These are phyloP conservation scores for Pantala flavescens DNA, from an alignment of 1,140 invertebrate species.

Conservation along the genomic window DNA sequence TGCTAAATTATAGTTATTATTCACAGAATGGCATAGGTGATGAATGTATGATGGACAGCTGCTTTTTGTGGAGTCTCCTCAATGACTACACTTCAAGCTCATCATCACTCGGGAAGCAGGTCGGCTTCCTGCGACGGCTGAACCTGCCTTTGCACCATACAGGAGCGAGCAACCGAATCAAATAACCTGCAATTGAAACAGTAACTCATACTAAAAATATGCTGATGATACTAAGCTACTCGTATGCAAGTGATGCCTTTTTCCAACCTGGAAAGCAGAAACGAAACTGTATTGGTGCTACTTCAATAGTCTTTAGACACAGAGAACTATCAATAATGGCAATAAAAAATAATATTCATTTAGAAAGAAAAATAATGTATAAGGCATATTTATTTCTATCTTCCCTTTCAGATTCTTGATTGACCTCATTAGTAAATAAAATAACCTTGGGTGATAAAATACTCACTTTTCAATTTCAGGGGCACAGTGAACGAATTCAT, in stretches of 20 bases:
- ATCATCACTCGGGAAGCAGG: constrained; percentile 25
- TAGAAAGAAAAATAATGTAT: neutral
- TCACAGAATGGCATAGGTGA: neutral
- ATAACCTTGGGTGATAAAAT: neutral
- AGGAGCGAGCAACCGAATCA: constrained; percentile 86
- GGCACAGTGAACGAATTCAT: constrained; percentile 98
- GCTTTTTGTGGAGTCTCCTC: constrained; percentile 6
- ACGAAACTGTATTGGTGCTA: constrained; percentile 14
- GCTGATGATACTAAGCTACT: constrained; percentile 1
- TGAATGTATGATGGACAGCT: neutral
- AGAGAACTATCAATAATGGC: constrained; percentile 24
- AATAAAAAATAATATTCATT: constrained; percentile 18
- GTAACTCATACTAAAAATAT: constrained; percentile 23
- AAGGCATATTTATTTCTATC: too few relatives aligned
- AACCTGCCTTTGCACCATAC: constrained; percentile 72
- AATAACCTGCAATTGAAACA: constrained; percentile 57
- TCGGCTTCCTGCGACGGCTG: constrained; percentile 45
- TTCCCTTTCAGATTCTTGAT: too few relatives aligned
- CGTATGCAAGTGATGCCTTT: constrained; percentile 9
- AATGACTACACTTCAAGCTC: constrained; percentile 4
- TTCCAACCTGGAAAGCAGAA: constrained; percentile 11
- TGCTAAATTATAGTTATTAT: constrained; percentile 14
- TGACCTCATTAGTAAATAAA: too few relatives aligned
- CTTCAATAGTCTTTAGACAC: neutral
- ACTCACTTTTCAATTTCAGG: constrained; percentile 96